Evolutionary conservation across 2,888 invertebrate genomes (phyloP), one percentile per base, ranked within the genome.

Genomic region (Noctuana brunneofusca): DNA sequence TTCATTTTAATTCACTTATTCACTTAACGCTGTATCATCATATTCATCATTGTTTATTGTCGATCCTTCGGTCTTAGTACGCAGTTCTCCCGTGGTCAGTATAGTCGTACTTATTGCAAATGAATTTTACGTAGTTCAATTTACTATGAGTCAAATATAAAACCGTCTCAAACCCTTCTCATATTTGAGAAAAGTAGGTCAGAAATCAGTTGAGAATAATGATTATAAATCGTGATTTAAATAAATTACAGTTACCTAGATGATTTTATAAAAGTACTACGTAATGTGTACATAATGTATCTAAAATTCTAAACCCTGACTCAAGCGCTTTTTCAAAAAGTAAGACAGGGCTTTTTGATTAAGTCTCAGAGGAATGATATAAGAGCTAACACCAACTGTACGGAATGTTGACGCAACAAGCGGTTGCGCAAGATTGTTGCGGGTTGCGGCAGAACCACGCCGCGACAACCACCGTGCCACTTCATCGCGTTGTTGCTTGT

Each of bases 1-100:
- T 84, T 81, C 74, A 65, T 64, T 70, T 71, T 43, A 43, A 43
- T 43, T 43, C 18, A 43, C 38, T 35, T 35, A 69, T 67, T 66
- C 65, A 65, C 64, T 67, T 64, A 66, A 56, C 50, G 50, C 55
- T 55, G 58, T 66, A 64, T 67, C 58, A 67, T 66, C 54, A 59
- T 65, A 65, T 63, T 67, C 58, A 67, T 66, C 54, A 59, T 65
- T 68, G 60, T 63, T 63, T 67, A 66, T 59, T 63, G 63, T 52
- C 48, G 35, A 48, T 24, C 24, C 46, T 54, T 24, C 48, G 48
- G 9, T 18, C 48, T 54, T 35, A n/a, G 32, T 24, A 14, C 22
- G 22, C 50, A 27, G 11, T 58, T 18, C 18, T 18, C 18, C 43
- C 18, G 43, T 16, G 41, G 18, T 43, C n/a, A 18, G 18, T 43